These are phyloP conservation scores for Erebia aethiops DNA, from an alignment of 2,888 invertebrate genomes.

Conservation along the genomic window DNA sequence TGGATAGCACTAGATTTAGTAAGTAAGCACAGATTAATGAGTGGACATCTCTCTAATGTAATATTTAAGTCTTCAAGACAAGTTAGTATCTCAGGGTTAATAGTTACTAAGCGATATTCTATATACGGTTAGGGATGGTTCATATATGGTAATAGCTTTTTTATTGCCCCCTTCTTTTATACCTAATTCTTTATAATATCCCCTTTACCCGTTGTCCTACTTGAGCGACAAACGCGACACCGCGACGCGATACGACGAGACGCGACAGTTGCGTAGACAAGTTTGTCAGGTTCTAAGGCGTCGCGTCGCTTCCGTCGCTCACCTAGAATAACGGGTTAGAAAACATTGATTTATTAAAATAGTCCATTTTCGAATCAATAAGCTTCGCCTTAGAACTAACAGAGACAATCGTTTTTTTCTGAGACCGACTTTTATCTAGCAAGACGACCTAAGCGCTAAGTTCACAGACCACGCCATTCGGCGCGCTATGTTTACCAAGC, in stretches of 20 bases:
- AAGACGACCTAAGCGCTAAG: neutral
- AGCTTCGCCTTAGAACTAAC: neutral
- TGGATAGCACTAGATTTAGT: too few species aligned
- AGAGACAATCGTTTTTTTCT: neutral
- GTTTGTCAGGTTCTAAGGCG: too few species aligned
- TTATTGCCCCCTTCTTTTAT: neutral
- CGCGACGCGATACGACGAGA: too few species aligned
- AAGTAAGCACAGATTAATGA: neutral
- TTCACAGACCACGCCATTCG: too few species aligned
- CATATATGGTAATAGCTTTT: neutral
- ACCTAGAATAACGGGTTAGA: too few species aligned
- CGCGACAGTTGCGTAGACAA: too few species aligned
- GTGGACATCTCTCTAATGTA: constrained; percentile 12
- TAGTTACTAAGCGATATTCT: constrained; percentile 34
- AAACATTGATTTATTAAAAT: constrained; percentile 4
- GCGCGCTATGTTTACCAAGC: too few species aligned
- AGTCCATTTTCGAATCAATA: neutral
- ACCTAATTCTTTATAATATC: constrained; percentile 31
- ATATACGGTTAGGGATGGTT: constrained; percentile 30
- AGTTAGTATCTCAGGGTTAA: constrained; percentile 36
- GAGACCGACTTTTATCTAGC: neutral
- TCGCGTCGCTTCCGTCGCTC: too few species aligned
- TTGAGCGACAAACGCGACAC: too few species aligned
- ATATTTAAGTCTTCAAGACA: constrained; percentile 34
- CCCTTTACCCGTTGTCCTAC: neutral